Base-by-base conservation (phyloP, 1,140 invertebrate species). In the Coelopa frigida region DNA sequence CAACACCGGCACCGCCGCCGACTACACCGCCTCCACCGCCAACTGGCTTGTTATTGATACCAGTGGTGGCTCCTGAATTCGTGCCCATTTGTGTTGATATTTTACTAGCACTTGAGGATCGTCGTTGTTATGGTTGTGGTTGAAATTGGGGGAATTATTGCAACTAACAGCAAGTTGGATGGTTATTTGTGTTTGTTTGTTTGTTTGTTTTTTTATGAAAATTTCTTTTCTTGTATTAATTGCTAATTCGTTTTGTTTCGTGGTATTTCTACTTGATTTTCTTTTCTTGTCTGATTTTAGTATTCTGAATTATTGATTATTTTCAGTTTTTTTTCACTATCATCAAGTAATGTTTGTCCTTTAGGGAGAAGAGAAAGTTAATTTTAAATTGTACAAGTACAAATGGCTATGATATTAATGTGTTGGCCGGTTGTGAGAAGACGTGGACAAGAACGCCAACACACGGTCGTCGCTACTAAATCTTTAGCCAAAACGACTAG, bases 21-120 rank as follows among this genome's bases (percentile, higher is more conserved):
- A 61, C 58, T 21, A 63, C 55, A 55, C 59, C 59, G 33, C 57
- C 52, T 15, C 52, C 52, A 31, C 63, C 61, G 50, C 64, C 58
- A 40, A 64, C 61, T 44, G 64, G 64, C 54, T 68, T 68, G 44
- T 68, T 68, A 49, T 68, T 68, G 33, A 68, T 68, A 53, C 64
- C 64, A 53, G 64, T 65, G 46, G 64, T 65, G 52, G 64, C 64
- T 63, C 64, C 64, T 49, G 64, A 68, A 62, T 68, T 68, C 53
- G 64, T 68, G 56, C 64, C 64, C 64, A 68, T 68, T 68, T 61
- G 63, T 55, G 41, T 33, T 45, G 41, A 35, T 37, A 29, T 44
- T 50, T 49, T 45, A 36, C 17, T 49, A 26, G 44, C 44, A 44
- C 45, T 48, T 29, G 42, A n/a, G n/a, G n/a, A n/a, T n/a, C n/a